Conservation (phyloP, 1,140 invertebrate genomes). For the Drosophila trapezifrons region DNA sequence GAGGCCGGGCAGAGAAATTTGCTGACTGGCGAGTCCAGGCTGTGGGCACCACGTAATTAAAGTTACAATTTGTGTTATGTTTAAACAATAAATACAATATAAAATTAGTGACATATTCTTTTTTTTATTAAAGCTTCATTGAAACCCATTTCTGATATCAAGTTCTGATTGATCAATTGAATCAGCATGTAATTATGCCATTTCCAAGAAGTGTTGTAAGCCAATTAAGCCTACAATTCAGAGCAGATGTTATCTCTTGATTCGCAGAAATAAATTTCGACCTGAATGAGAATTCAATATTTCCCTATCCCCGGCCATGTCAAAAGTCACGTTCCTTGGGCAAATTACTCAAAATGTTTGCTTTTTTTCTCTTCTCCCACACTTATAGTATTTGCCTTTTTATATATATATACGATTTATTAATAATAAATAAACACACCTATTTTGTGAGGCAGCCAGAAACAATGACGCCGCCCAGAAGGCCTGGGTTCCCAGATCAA, state of each 20-base stretch:
- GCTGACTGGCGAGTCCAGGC: too few species aligned
- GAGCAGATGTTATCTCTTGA: not conserved
- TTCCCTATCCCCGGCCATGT: constrained; percentile 17
- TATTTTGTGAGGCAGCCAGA: constrained; percentile 43
- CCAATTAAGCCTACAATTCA: not conserved
- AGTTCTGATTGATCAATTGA: not conserved
- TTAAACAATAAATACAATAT: too few species aligned
- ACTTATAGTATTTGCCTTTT: constrained; percentile 22
- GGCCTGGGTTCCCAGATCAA: constrained; percentile 51
- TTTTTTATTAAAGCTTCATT: too few species aligned
- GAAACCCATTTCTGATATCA: not conserved
- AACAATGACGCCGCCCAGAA: constrained; percentile 36
- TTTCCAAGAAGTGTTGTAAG: constrained; percentile 1
- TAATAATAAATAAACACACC: constrained; percentile 55
- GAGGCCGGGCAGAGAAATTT: too few species aligned
- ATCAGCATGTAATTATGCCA: not conserved
- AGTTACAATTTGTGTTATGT: too few species aligned
- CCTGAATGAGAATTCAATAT: constrained; percentile 9
- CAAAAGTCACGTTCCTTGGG: constrained; percentile 38
- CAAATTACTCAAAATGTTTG: constrained; percentile 14
- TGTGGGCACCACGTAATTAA: too few species aligned
- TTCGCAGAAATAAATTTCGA: constrained; percentile 17
- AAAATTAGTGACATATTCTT: too few species aligned
- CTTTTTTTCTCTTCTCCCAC: constrained; percentile 18
- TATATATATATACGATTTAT: constrained; percentile 25